These are phyloP conservation scores for Drosophila seguyi DNA, from an alignment of 1,140 invertebrate genomes.

Conservation along the genomic window DNA sequence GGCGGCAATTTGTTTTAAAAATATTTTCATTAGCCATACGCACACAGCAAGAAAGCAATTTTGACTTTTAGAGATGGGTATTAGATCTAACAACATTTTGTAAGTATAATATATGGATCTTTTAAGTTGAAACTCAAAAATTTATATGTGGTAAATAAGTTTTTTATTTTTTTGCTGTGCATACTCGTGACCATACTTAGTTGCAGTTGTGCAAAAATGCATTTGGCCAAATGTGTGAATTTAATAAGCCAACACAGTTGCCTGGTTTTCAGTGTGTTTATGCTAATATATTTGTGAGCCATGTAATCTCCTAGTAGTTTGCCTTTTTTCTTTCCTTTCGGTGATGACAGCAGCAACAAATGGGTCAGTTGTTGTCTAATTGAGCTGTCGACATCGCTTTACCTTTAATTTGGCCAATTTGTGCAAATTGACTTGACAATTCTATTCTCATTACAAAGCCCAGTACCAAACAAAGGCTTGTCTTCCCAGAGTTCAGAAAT, in stretches of 20 bases:
- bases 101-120: too few species aligned
- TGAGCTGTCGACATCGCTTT: constrained; percentile 39
- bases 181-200: background rate
- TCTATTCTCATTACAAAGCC: constrained; percentile 19
- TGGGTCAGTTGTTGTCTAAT: constrained; percentile 59
- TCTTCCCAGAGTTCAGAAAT: constrained; percentile 15
- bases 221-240: constrained; percentile 54
- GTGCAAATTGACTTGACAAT: constrained; percentile 37
- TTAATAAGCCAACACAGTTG: constrained; percentile 51
- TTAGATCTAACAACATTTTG: background rate
- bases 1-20: constrained; percentile 78
- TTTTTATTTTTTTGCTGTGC: background rate
- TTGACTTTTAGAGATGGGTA: too few species aligned
- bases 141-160: background rate
- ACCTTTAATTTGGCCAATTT: constrained; percentile 42
- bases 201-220: constrained; percentile 15
- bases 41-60: constrained; percentile 23
- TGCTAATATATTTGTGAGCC: constrained; percentile 29
- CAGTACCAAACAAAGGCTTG: constrained; percentile 16
- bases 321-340: constrained; percentile 13
- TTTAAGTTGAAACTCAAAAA: too few species aligned
- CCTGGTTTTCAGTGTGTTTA: constrained; percentile 37
- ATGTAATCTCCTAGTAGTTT: constrained; percentile 27
- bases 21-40: constrained; percentile 53
- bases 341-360: constrained; percentile 20